Conservation (phyloP, 2,888 invertebrate genomes). For the Netelia virgata region DNA sequence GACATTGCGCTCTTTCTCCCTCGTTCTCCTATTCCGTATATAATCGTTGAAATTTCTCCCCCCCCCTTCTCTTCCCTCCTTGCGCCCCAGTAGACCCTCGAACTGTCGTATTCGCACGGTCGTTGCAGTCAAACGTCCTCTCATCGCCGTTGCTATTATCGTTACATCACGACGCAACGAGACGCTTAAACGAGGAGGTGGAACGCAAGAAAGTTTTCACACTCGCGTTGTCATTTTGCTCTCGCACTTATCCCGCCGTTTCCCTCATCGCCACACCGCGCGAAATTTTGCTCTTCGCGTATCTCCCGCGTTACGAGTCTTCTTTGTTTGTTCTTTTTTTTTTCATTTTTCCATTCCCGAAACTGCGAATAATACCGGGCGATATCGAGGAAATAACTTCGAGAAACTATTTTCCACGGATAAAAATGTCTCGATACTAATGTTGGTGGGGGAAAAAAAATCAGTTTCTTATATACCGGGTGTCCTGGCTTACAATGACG, state of each 20-base stretch:
- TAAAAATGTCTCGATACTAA: too few relatives aligned
- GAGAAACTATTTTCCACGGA: too few relatives aligned
- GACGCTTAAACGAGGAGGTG: constrained; percentile 57
- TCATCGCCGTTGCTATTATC: constrained; percentile 59
- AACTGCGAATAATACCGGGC: too few relatives aligned
- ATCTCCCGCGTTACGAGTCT: neutral
- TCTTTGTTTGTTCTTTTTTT: neutral
- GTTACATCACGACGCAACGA: constrained; percentile 62
- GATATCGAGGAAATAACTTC: too few relatives aligned
- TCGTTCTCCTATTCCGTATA: constrained; percentile 28
- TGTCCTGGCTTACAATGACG: too few relatives aligned
- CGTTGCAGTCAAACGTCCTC: constrained; percentile 63
- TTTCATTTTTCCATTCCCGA: too few relatives aligned
- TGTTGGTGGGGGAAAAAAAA: too few relatives aligned
- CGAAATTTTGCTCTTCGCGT: neutral
- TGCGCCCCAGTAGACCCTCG: too few relatives aligned
- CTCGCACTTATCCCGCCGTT: neutral
- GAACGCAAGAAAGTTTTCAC: constrained; percentile 47
- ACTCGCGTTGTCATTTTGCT: constrained; percentile 44
- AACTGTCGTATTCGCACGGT: constrained; percentile 39
- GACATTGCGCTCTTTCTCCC: constrained; percentile 31
- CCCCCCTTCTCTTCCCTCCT: too few relatives aligned
- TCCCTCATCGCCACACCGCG: neutral
- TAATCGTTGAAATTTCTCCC: constrained; percentile 41
- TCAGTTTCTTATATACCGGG: too few relatives aligned